Evolutionary conservation across 1,140 invertebrate genomes (phyloP).

Genomic region (Drosophila athabasca): DNA sequence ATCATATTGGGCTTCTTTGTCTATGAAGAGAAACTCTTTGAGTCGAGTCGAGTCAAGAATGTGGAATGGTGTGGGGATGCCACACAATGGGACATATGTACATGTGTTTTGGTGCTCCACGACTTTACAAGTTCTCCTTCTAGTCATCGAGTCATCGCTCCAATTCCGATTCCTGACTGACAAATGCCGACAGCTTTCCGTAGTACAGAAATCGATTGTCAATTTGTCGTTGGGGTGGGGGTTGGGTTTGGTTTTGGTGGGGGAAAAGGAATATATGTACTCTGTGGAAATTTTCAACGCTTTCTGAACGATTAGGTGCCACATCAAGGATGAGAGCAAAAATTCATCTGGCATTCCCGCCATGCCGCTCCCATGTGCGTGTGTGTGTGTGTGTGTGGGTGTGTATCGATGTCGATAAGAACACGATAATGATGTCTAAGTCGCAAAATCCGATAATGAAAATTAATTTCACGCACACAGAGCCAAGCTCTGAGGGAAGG

Average conservation of each 20-base stretch:
- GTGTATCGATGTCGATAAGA: conserved; percentile 62
- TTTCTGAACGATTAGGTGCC: conserved; percentile 70
- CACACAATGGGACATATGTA: too few species aligned
- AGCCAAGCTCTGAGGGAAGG: not conserved
- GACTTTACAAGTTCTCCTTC: not conserved
- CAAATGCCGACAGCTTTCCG: conserved; percentile 19
- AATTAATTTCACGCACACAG: conserved; percentile 67
- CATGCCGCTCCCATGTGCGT: conserved; percentile 3
- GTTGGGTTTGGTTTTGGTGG: too few species aligned
- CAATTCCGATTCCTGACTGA: conserved; percentile 4
- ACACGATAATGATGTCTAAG: conserved; percentile 78
- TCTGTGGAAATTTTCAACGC: conserved; percentile 35
- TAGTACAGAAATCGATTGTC: conserved; percentile 60
- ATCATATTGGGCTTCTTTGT: conserved; percentile 43
- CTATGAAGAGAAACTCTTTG: conserved; percentile 36
- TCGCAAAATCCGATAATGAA: conserved; percentile 78
- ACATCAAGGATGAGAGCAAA: conserved; percentile 27
- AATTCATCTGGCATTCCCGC: conserved; percentile 23
- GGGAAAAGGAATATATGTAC: conserved; percentile 10
- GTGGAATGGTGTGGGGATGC: too few species aligned
- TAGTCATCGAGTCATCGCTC: conserved; percentile 1
- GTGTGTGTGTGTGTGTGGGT: conserved; percentile 9
- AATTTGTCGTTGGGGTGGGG: conserved; percentile 15
- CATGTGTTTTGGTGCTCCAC: not conserved
- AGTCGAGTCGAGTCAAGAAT: conserved; percentile 25